A percentile compares a stretch with the other conserved stretches of the same genome.
These are phyloP conservation scores for Hepsetus odoe DNA, from an alignment of 2,113 vertebrate genomes.

Conservation along the genomic window DNA sequence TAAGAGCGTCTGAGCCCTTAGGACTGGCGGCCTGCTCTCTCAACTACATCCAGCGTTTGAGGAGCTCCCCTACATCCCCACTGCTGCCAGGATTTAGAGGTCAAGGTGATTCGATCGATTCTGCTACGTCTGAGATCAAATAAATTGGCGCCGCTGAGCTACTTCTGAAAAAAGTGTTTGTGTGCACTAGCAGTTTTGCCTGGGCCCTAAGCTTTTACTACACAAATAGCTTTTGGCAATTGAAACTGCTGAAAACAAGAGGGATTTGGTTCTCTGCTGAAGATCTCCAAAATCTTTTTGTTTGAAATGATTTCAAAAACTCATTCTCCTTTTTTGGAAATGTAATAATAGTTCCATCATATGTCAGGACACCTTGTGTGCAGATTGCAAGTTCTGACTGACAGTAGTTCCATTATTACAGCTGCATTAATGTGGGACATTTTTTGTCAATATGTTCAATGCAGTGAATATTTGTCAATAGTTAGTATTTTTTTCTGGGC, in stretches of 20 bases:
- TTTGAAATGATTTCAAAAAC: too few species aligned
- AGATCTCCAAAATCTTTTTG: background rate
- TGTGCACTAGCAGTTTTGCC: background rate
- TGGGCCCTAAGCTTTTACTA: background rate
- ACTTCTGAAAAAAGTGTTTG: background rate
- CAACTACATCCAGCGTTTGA: conserved; percentile 50
- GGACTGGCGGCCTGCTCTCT: conserved; percentile 34
- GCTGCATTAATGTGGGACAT: background rate
- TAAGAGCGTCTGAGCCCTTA: conserved; percentile 48
- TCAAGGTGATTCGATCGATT: conserved; percentile 32
- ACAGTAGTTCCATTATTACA: background rate
- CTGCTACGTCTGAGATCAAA: conserved; percentile 15
- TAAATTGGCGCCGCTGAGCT: background rate
- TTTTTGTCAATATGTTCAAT: conserved; percentile 9
- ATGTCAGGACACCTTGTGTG: background rate
- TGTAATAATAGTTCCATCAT: background rate
- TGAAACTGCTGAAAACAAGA: background rate
- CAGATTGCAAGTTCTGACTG: background rate
- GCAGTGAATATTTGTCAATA: background rate
- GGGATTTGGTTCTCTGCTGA: background rate
- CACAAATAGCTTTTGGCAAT: background rate
- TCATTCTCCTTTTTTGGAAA: background rate
- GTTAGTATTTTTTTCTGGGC: background rate
- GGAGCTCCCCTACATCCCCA: conserved; percentile 28
- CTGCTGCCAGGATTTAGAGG: conserved; percentile 49